Evolutionary conservation across 2,888 invertebrate species (phyloP).

Genomic region (Heliconius erato): DNA sequence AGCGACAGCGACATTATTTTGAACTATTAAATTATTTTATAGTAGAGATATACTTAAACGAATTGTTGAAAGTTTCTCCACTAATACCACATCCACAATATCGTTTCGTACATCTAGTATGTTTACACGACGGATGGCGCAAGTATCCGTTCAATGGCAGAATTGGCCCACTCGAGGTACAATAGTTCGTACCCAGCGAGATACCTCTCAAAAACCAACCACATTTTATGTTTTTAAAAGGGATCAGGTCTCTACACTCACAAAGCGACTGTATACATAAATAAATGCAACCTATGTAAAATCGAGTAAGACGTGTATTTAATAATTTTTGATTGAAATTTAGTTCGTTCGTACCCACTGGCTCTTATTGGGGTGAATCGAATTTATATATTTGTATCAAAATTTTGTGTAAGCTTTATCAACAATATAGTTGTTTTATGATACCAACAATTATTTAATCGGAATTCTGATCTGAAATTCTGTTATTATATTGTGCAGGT

Average conservation of each 20-base stretch:
- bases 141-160: slow-evolving; percentile 78
- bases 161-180: slow-evolving; percentile 83
- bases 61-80: neutral
- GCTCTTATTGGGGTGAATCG: neutral
- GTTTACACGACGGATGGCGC: slow-evolving; percentile 81
- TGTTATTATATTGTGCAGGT: too few relatives aligned
- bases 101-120: slow-evolving; percentile 56
- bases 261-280: neutral
- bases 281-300: slow-evolving; percentile 13
- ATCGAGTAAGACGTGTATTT: neutral
- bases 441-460: too few relatives aligned
- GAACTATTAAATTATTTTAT: neutral
- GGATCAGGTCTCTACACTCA: slow-evolving; percentile 11
- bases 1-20: neutral
- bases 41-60: too few relatives aligned
- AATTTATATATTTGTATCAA: neutral
- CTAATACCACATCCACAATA: slow-evolving; percentile 62
- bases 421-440: too few relatives aligned
- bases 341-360: too few relatives aligned
- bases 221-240: slow-evolving; percentile 59
- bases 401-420: neutral
- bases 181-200: slow-evolving; percentile 70
- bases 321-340: neutral
- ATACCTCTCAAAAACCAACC: slow-evolving; percentile 64
- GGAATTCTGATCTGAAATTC: neutral